Evolutionary conservation across 2,113 vertebrate species (phyloP), one percentile per base, ranked within the genome.

Genomic region (Leptodactylus fuscus): DNA sequence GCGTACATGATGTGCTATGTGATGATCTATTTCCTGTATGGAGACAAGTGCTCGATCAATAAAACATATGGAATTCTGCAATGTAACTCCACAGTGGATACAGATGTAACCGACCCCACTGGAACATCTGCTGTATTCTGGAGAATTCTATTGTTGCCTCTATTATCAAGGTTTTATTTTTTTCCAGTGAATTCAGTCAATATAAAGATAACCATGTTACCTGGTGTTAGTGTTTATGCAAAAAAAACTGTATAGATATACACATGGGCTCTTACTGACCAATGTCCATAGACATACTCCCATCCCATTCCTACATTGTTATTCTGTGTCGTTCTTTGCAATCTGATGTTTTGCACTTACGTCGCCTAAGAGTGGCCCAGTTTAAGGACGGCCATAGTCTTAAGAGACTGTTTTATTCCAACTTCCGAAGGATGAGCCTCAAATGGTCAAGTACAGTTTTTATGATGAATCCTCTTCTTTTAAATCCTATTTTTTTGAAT

Each of bases 391-490:
- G 18, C 32, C 27, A 22, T 27, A 18, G 27, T 60, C 53, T 62
- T 22, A 62, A 60, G 36, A 80, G 36, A 60, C 77, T 44, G 13
- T 62, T 79, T 58, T 60, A 51, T 41, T 79, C 13, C 70, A 83
- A 11, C 71, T 53, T 76, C 53, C 18, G 24, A 34, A 83, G 49
- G n/a, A 58, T 29, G 58, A 48, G 20, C 51, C 32, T 32, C 24
- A 81, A 67, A n/a, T 67, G 38, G 62, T 76, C 18, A 87, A 81
- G 62, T 85, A 62, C 36, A 18, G 65, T 81, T 80, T 85, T 80
- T 79, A 73, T 80, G 32, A 81, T 86, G 49, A 76, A 65, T 53
- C n/a, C n/a, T n/a, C 20, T 87, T 75, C 67, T 82, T 67, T 87
- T 60, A 82, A 74, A 44, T 70, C 5, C 36, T 76, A 20, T 77